Evolutionary conservation across 2,113 vertebrate genomes (phyloP).

Genomic region (Machaerirhynchus nigripectus): DNA sequence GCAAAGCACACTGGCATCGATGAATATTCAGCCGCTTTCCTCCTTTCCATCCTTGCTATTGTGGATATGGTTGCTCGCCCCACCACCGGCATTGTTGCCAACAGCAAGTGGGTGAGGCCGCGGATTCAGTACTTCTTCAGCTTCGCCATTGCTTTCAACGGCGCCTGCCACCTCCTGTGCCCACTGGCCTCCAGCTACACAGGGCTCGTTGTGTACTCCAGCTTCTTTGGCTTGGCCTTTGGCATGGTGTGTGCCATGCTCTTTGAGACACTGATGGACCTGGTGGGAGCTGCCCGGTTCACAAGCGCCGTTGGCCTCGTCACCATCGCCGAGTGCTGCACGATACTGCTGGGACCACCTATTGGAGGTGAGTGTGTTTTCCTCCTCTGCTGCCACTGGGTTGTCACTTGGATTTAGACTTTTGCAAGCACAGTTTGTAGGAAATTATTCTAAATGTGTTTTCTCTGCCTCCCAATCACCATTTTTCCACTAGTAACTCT

Average conservation of each 20-base stretch:
- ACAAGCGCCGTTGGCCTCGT: constrained; percentile 79
- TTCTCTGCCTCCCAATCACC: neutral
- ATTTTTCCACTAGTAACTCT: neutral
- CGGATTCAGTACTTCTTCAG: constrained; percentile 82
- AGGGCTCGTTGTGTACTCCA: constrained; percentile 61
- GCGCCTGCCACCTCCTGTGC: constrained; percentile 79
- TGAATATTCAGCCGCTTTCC: constrained; percentile 76
- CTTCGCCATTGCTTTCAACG: constrained; percentile 77
- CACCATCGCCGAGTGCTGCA: constrained; percentile 81
- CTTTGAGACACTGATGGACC: constrained; percentile 84
- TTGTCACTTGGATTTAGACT: neutral
- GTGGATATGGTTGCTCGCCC: constrained; percentile 82
- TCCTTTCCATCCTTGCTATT: constrained; percentile 77
- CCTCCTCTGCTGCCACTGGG: neutral
- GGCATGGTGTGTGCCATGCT: constrained; percentile 82
- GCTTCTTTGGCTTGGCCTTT: constrained; percentile 76
- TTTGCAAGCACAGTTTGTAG: neutral
- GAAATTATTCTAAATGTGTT: neutral
- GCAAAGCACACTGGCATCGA: constrained; percentile 76
- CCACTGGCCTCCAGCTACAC: constrained; percentile 71
- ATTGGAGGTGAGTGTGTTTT: constrained; percentile 75
- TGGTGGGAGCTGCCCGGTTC: constrained; percentile 76
- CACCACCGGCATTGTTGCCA: constrained; percentile 74
- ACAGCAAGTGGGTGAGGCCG: constrained; percentile 75
- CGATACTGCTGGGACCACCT: constrained; percentile 80